Conservation (phyloP, 2,888 invertebrate species). For the Dolichopus griseipennis region DNA sequence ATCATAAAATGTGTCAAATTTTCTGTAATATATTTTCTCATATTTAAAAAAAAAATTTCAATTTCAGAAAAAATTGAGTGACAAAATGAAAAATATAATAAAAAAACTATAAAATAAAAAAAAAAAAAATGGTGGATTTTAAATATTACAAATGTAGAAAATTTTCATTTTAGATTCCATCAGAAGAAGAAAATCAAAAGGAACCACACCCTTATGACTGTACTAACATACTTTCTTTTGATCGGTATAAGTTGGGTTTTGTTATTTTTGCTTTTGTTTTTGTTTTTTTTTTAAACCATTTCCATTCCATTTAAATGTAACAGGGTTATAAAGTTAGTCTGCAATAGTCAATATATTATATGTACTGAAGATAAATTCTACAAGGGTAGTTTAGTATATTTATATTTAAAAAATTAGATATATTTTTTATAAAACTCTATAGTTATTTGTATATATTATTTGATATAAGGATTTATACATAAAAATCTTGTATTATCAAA, state of each 20-base stretch:
- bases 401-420: too few relatives aligned
- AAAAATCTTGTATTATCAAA: too few relatives aligned
- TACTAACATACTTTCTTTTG: not conserved
- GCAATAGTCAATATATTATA: too few relatives aligned
- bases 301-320: not conserved
- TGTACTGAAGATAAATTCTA: too few relatives aligned
- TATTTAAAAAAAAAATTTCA: not conserved
- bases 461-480: too few relatives aligned
- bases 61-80: too few relatives aligned
- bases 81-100: too few relatives aligned
- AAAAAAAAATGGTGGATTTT: not conserved
- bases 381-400: too few relatives aligned
- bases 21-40: not conserved
- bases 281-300: not conserved
- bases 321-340: not conserved
- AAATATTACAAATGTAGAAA: not conserved
- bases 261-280: not conserved
- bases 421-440: too few relatives aligned
- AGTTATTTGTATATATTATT: too few relatives aligned
- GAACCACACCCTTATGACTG: not conserved
- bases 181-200: not conserved
- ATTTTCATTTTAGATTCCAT: not conserved
- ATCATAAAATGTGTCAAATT: not conserved
- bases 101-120: not conserved
- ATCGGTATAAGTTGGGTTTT: too few relatives aligned